Percentiles rank a stretch among this genome's conserved stretches.
Conservation (phyloP, 1,140 invertebrate species). For the Ptiloglossa arizonensis region DNA sequence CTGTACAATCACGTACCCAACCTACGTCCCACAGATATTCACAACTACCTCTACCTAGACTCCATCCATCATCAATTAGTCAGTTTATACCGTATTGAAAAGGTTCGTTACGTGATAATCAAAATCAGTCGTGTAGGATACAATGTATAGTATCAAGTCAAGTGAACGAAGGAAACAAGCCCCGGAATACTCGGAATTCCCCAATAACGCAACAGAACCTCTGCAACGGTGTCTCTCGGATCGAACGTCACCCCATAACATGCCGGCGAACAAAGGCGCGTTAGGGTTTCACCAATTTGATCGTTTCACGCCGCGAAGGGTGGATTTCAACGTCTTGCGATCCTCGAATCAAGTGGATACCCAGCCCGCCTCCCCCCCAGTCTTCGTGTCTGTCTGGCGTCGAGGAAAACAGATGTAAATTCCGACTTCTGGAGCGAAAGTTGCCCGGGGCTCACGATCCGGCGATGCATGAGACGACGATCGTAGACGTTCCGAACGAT, state of each 20-base stretch:
- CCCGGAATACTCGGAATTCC: not conserved
- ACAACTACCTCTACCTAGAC: too few relatives aligned
- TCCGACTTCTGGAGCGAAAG: constrained; percentile 40
- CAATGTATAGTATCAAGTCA: too few relatives aligned
- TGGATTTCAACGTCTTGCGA: constrained; percentile 11
- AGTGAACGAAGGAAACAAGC: not conserved
- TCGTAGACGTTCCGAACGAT: not conserved
- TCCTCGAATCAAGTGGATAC: constrained; percentile 5
- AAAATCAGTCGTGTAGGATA: too few relatives aligned
- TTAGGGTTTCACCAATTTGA: constrained; percentile 41
- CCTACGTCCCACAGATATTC: too few relatives aligned
- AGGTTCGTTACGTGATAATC: too few relatives aligned
- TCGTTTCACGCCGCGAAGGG: constrained; percentile 39
- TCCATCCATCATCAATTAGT: too few relatives aligned
- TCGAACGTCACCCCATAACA: constrained; percentile 4
- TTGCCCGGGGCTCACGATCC: constrained; percentile 26
- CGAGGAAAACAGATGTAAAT: constrained; percentile 47
- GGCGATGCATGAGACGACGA: constrained; percentile 37
- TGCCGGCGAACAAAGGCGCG: constrained; percentile 20
- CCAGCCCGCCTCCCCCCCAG: not conserved
- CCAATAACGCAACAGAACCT: not conserved
- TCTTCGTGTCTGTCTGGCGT: constrained; percentile 28
- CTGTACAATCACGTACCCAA: too few relatives aligned
- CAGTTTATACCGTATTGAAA: too few relatives aligned
- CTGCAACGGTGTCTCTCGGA: not conserved